A percentile compares a stretch with the other conserved stretches of the same genome.
Evolutionary conservation across 2,797 vertebrate species (phyloP).

Genomic region (Aotus griseimembra): DNA sequence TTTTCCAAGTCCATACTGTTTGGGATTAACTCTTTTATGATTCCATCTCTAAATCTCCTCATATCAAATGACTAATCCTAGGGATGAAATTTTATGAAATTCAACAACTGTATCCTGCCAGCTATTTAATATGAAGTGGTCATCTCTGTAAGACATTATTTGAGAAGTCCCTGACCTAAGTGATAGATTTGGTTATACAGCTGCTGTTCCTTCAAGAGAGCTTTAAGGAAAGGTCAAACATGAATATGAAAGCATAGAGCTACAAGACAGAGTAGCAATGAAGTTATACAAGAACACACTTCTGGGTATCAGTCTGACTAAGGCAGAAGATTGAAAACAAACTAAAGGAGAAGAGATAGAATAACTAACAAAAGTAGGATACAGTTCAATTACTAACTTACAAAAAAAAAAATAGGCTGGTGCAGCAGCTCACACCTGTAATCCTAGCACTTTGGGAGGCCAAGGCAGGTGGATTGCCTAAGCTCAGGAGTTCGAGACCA

Average conservation of each 20-base stretch:
- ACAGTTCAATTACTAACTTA: background rate
- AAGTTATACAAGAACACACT: background rate
- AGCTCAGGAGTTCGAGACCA: background rate
- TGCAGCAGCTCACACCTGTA: no score
- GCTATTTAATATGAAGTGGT: background rate
- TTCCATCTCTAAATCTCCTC: background rate
- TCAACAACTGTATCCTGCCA: background rate
- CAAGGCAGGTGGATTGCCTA: background rate
- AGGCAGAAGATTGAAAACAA: background rate
- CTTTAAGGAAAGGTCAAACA: background rate
- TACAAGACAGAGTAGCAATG: background rate
- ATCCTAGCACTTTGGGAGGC: background rate
- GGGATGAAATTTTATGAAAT: background rate
- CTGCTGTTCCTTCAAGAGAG: background rate
- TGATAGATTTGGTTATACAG: background rate
- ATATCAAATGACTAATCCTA: background rate
- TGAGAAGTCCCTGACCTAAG: background rate
- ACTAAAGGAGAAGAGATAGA: background rate
- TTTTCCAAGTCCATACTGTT: slow-evolving; percentile 16
- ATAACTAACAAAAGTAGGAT: background rate
- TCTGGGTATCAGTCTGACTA: background rate
- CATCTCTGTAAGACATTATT: background rate
- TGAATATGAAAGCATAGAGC: background rate
- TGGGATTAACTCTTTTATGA: background rate
- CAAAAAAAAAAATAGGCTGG: background rate